Conservation (phyloP, 2,113 vertebrate genomes). For the Pitta sordida region DNA sequence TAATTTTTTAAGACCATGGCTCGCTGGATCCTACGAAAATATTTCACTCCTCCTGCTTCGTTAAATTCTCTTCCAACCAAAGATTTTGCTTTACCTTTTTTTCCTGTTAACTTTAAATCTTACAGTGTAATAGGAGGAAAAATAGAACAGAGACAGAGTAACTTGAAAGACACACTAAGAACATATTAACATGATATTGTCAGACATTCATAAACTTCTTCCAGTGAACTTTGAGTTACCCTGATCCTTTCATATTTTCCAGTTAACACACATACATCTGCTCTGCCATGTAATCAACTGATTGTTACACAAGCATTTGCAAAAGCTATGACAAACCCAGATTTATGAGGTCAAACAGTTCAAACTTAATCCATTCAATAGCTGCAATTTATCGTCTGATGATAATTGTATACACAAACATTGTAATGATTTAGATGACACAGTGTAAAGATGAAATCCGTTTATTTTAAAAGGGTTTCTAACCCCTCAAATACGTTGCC, state of each 20-base stretch:
- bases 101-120: not conserved
- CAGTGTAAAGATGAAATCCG: constrained; percentile 99
- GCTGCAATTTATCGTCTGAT: constrained; percentile 99
- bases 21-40: not conserved
- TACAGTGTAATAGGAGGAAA: not conserved
- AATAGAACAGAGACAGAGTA: not conserved
- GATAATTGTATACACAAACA: constrained; percentile 99
- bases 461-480: constrained; percentile 99
- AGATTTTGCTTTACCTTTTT: not conserved
- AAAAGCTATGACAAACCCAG: constrained; percentile 88
- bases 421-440: constrained; percentile 99
- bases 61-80: not conserved
- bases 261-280: constrained; percentile 79
- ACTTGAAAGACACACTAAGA: not conserved
- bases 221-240: constrained; percentile 78
- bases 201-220: constrained; percentile 71
- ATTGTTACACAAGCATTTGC: constrained; percentile 99
- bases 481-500: constrained; percentile 90
- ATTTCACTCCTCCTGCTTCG: not conserved
- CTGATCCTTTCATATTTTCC: constrained; percentile 77
- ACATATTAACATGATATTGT: constrained; percentile 60
- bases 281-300: constrained; percentile 96
- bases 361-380: constrained; percentile 95
- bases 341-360: constrained; percentile 93
- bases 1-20: not conserved